Evolutionary conservation across 2,888 invertebrate genomes (phyloP).

Genomic region (Ochropleura plecta): DNA sequence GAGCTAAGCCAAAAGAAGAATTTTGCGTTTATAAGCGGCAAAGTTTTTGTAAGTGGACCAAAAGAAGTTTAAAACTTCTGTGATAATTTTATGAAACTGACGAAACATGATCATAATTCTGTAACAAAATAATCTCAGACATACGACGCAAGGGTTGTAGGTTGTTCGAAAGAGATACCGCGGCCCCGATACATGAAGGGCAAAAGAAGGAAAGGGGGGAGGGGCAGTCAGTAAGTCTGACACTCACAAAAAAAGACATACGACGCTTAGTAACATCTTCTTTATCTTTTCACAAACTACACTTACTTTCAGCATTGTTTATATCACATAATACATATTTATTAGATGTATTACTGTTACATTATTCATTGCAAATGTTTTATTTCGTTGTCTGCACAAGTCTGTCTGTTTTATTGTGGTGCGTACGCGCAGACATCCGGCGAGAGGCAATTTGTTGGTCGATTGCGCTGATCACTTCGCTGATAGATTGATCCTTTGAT

Average conservation of each 20-base stretch:
- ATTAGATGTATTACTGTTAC: slow-evolving; percentile 42
- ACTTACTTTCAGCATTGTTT: slow-evolving; percentile 27
- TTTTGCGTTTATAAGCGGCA: background rate
- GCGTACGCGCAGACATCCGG: slow-evolving; percentile 80
- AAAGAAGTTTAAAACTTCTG: background rate
- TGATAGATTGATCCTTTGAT: slow-evolving; percentile 76
- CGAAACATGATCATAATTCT: background rate
- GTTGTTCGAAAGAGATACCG: too few species aligned
- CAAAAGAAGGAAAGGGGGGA: too few species aligned
- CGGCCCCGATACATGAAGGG: too few species aligned
- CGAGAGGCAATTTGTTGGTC: slow-evolving; percentile 80
- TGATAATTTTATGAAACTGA: background rate
- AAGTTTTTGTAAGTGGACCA: background rate
- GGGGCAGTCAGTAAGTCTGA: too few species aligned
- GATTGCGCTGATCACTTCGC: slow-evolving; percentile 75
- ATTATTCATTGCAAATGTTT: slow-evolving; percentile 60
- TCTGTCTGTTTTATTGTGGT: slow-evolving; percentile 52
- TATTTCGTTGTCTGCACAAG: slow-evolving; percentile 55
- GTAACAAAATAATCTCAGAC: background rate
- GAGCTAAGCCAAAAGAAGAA: too few species aligned
- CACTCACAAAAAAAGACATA: too few species aligned
- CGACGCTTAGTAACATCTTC: background rate
- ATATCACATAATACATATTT: slow-evolving; percentile 36
- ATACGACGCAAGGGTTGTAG: too few species aligned
- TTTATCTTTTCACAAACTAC: slow-evolving; percentile 1